phyloP scores from a whole-genome alignment of 2,888 invertebrate species.

The Nephrotoma flavescens region DNA sequence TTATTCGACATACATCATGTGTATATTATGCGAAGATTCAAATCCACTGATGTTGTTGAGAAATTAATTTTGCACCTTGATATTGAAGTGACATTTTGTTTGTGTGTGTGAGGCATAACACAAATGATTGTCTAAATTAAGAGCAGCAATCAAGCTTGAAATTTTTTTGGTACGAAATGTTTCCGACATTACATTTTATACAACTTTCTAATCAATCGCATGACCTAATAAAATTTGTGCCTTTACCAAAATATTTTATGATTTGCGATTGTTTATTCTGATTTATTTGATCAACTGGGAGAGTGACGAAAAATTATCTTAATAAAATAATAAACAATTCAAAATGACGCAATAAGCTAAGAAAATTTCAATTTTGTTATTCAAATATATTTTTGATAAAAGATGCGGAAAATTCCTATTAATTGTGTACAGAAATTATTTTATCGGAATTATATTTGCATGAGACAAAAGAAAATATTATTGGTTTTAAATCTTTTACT shows the following conservation, averaged over 20 bases:
- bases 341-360: neutral
- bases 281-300: neutral
- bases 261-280: neutral
- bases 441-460: no score
- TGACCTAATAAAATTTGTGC: neutral
- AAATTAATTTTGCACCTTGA: neutral
- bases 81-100: neutral
- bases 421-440: no score
- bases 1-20: neutral
- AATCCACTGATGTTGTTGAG: neutral
- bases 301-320: neutral
- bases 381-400: no score
- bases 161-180: neutral
- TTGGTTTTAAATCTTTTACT: no score
- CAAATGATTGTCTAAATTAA: neutral
- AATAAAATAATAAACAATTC: neutral
- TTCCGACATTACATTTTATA: neutral
- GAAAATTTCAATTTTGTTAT: neutral
- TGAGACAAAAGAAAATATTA: no score
- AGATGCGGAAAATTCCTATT: no score
- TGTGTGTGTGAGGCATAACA: neutral
- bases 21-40: neutral
- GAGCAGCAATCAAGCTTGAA: neutral
- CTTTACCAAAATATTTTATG: neutral
- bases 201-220: neutral